Evolutionary conservation across 2,797 vertebrate genomes (phyloP).

Genomic region (Moxostoma hubbsi): DNA sequence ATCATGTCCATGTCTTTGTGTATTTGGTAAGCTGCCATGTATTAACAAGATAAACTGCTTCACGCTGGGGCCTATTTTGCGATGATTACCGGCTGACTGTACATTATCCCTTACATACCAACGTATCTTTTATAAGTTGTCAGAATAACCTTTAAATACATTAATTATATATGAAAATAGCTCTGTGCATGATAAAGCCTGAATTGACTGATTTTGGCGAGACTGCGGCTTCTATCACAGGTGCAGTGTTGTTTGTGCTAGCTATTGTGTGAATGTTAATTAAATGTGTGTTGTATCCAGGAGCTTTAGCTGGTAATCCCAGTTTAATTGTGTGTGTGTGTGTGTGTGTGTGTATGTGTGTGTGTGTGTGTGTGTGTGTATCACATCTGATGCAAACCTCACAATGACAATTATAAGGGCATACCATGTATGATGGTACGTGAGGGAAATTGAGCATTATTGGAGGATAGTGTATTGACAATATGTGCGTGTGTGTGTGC

Average conservation of each 20-base stretch:
- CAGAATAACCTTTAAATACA: neutral
- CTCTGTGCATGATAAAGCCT: neutral
- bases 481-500: slow-evolving; percentile 57
- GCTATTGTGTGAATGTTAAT: slow-evolving; percentile 83
- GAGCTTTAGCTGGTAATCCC: slow-evolving; percentile 78
- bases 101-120: neutral
- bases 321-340: slow-evolving; percentile 75
- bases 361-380: too few species aligned
- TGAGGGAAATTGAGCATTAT: slow-evolving; percentile 61
- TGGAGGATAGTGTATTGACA: slow-evolving; percentile 66
- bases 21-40: neutral
- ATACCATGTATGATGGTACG: slow-evolving; percentile 66
- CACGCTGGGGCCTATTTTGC: neutral
- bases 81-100: neutral
- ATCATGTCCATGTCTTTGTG: neutral
- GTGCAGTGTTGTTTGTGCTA: slow-evolving; percentile 72
- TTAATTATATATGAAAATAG: neutral
- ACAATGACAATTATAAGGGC: slow-evolving; percentile 75
- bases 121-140: neutral
- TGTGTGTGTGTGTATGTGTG: neutral
- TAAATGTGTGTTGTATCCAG: slow-evolving; percentile 78
- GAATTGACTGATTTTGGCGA: slow-evolving; percentile 34
- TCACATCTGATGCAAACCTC: slow-evolving; percentile 71
- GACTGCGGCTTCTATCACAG: slow-evolving; percentile 65
- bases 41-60: neutral